Evolutionary conservation across 2,113 vertebrate species (phyloP).

Genomic region (Salminus brasiliensis): DNA sequence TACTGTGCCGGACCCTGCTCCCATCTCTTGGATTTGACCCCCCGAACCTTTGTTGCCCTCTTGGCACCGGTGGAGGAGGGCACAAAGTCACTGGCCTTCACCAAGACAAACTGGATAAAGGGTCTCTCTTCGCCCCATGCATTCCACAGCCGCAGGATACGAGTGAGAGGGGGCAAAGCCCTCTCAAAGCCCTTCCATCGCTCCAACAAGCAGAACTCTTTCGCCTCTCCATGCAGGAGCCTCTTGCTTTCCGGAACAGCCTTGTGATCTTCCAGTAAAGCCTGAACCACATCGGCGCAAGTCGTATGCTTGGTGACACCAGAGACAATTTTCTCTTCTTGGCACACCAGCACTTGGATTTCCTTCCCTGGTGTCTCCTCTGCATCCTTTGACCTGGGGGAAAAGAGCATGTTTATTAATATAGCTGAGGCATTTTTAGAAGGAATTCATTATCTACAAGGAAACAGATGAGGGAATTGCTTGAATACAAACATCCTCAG

Average conservation of each 20-base stretch:
- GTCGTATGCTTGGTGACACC: conserved; percentile 94
- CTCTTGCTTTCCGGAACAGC: conserved; percentile 79
- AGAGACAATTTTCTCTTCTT: conserved; percentile 93
- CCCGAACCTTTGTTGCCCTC: conserved; percentile 78
- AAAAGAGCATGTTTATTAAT: conserved; percentile 18
- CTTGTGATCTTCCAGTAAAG: conserved; percentile 90
- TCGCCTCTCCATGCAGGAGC: conserved; percentile 83
- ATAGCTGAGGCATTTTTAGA: background rate
- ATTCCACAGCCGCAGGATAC: conserved; percentile 91
- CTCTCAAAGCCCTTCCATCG: conserved; percentile 92
- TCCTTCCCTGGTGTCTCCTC: conserved; percentile 84
- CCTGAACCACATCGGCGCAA: conserved; percentile 87
- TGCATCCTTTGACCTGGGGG: conserved; percentile 79
- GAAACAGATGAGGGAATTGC: background rate
- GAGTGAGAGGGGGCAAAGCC: conserved; percentile 87
- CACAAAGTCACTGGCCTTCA: conserved; percentile 87
- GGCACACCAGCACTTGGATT: conserved; percentile 91
- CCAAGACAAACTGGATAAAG: conserved; percentile 86
- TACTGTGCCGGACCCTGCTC: conserved; percentile 81
- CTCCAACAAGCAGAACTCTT: conserved; percentile 92
- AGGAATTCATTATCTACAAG: background rate
- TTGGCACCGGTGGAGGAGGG: conserved; percentile 74
- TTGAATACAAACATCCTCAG: background rate
- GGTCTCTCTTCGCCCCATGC: conserved; percentile 92
- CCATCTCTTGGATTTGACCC: conserved; percentile 76